These are phyloP conservation scores for Ochropacha duplaris DNA, from an alignment of 2,888 invertebrate genomes.

Conservation along the genomic window DNA sequence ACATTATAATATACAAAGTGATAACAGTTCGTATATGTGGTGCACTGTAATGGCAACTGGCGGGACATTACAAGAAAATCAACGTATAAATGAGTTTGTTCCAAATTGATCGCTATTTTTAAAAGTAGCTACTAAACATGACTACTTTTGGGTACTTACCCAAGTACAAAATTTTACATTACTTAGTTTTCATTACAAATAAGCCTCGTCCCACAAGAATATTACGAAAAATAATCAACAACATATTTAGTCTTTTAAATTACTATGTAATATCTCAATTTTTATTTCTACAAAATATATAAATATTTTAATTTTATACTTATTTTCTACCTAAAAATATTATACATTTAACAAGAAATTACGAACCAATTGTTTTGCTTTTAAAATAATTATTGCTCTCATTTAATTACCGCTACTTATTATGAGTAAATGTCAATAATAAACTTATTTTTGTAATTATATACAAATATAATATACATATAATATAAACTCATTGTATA, in stretches of 20 bases:
- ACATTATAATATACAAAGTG: slow-evolving; percentile 35
- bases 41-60: slow-evolving; percentile 24
- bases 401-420: neutral
- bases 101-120: too few relatives aligned
- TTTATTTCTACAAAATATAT: neutral
- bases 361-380: neutral
- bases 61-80: slow-evolving; percentile 3
- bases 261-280: neutral
- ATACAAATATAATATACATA: slow-evolving; percentile 17
- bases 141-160: too few relatives aligned
- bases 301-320: neutral
- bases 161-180: too few relatives aligned
- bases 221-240: slow-evolving; percentile 11
- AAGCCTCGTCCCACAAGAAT: slow-evolving; percentile 1
- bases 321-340: neutral
- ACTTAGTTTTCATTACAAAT: neutral
- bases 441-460: slow-evolving; percentile 3
- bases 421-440: neutral
- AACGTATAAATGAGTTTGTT: neutral
- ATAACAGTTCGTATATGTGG: slow-evolving; percentile 31
- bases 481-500: slow-evolving; percentile 42
- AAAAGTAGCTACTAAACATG: too few relatives aligned
- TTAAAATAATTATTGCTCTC: neutral
- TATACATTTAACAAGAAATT: neutral
- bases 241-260: neutral